These are phyloP conservation scores for Bhutanitis thaidina DNA, from an alignment of 2,888 invertebrate genomes.

Conservation along the genomic window DNA sequence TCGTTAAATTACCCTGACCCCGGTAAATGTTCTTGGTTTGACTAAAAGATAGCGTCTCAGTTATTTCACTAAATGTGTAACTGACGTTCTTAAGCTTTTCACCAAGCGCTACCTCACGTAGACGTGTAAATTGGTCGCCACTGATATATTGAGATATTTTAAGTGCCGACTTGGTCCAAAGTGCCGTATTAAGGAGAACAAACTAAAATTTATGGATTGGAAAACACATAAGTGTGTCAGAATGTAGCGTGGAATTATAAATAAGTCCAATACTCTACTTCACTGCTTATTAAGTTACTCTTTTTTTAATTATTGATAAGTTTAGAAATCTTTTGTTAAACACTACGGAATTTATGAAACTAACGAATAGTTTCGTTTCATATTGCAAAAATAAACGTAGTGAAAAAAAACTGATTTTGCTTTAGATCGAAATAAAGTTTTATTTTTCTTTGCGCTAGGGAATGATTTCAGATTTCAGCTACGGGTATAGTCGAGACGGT, in stretches of 20 bases:
- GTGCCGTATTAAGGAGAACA: constrained; percentile 9
- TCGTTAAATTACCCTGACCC: too few species aligned
- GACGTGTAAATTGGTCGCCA: constrained; percentile 13
- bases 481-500: constrained; percentile 48
- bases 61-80: constrained; percentile 3
- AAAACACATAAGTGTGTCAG: constrained; percentile 2
- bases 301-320: too few species aligned
- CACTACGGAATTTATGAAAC: too few species aligned
- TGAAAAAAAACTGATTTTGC: background rate
- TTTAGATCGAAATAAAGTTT: constrained; percentile 25
- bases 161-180: constrained; percentile 11
- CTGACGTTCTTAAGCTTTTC: constrained; percentile 13
- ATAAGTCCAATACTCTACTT: background rate
- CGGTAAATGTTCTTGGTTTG: background rate
- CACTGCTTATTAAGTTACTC: too few species aligned
- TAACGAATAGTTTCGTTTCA: too few species aligned
- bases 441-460: constrained; percentile 33
- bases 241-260: constrained; percentile 13
- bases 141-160: constrained; percentile 16
- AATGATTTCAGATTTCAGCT: constrained; percentile 51
- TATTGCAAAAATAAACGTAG: too few species aligned
- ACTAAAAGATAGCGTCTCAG: background rate
- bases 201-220: constrained; percentile 12
- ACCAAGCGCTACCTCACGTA: constrained; percentile 4
- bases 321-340: too few species aligned